A percentile compares a stretch with the other conserved stretches of the same genome.
These are phyloP conservation scores for Cynaeus angustus DNA, from an alignment of 2,888 invertebrate species.

Conservation along the genomic window DNA sequence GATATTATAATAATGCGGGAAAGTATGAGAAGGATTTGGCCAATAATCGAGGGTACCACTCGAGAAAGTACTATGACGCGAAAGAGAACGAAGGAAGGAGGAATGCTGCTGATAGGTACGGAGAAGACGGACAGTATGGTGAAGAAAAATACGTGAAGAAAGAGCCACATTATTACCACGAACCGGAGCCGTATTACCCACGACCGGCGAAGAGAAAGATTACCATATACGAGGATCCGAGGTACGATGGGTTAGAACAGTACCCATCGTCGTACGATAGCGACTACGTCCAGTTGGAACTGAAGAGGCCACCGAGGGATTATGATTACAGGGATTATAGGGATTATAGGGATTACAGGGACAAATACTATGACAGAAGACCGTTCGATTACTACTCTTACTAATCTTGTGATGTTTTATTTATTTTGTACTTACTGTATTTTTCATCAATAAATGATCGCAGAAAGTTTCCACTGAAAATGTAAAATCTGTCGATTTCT, in stretches of 20 bases:
- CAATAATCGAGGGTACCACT: slow-evolving; percentile 62
- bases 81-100: slow-evolving; percentile 58
- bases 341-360: slow-evolving; percentile 34
- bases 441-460: slow-evolving; percentile 13
- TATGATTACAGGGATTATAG: slow-evolving; percentile 41
- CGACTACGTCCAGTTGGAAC: slow-evolving; percentile 61
- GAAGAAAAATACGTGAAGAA: slow-evolving; percentile 56
- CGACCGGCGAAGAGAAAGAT: slow-evolving; percentile 61
- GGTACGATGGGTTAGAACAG: slow-evolving; percentile 54
- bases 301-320: slow-evolving; percentile 54
- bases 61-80: slow-evolving; percentile 64
- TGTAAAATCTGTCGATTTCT: too few relatives aligned
- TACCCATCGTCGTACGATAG: slow-evolving; percentile 53
- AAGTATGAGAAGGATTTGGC: slow-evolving; percentile 63
- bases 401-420: slow-evolving; percentile 12
- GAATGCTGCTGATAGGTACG: slow-evolving; percentile 57
- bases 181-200: slow-evolving; percentile 21
- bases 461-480: not conserved
- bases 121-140: slow-evolving; percentile 56
- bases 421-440: slow-evolving; percentile 20
- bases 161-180: slow-evolving; percentile 48
- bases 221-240: slow-evolving; percentile 69
- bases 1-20: slow-evolving; percentile 65
- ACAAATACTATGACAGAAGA: slow-evolving; percentile 52
- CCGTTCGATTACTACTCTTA: slow-evolving; percentile 58